These are phyloP conservation scores for Dipodomys stephensi DNA, from an alignment of 2,113 vertebrate species.

Conservation along the genomic window DNA sequence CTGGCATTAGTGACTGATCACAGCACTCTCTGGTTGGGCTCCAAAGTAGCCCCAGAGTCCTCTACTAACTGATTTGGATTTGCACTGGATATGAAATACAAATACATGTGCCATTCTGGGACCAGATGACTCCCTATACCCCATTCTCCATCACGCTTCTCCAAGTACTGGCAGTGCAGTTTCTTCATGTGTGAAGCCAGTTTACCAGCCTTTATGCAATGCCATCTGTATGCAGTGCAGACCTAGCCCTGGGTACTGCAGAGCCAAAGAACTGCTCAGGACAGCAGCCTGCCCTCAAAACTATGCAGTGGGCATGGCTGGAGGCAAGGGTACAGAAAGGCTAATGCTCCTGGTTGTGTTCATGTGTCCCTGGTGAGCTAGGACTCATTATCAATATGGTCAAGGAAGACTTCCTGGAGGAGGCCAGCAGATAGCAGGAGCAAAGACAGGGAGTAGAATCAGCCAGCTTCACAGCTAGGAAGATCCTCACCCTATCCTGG, in stretches of 20 bases:
- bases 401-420: neutral
- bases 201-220: neutral
- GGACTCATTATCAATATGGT: neutral
- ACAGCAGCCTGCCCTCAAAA: neutral
- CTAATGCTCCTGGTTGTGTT: neutral
- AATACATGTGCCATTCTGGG: neutral
- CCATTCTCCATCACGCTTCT: neutral
- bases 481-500: neutral
- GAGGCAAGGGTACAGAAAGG: neutral
- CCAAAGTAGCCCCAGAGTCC: neutral
- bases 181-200: neutral
- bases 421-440: neutral
- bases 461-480: neutral
- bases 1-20: neutral
- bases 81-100: neutral
- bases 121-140: neutral
- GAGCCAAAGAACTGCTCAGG: neutral
- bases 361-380: neutral
- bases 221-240: neutral
- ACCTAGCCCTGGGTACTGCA: too few relatives aligned
- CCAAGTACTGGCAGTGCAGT: neutral
- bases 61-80: slow-evolving; percentile 1
- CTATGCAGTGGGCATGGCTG: neutral
- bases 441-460: neutral
- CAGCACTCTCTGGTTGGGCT: neutral